Evolutionary conservation across 30 jellyfish, hydroid and myxozoan species (phyloP).

Genomic region (Pseudorhiza aurosa): DNA sequence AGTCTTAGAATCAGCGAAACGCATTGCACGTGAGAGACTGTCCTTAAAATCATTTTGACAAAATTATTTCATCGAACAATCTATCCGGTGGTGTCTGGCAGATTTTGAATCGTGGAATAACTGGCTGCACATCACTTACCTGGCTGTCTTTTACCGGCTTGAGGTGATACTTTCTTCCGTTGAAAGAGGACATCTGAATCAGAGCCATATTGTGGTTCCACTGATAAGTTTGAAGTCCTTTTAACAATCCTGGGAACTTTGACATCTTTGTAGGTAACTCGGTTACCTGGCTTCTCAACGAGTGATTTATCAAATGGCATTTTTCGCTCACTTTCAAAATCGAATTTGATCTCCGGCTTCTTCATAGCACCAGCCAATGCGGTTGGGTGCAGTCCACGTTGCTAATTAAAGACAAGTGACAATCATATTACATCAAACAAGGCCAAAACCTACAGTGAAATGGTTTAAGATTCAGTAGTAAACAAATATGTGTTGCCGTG

Average conservation of each 20-base stretch:
- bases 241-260: conserved; percentile 66
- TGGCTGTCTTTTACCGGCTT: conserved; percentile 31
- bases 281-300: conserved; percentile 38
- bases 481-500: too few relatives aligned
- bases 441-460: too few relatives aligned
- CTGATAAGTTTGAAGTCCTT: conserved; percentile 78
- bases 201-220: conserved; percentile 92
- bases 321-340: conserved; percentile 1
- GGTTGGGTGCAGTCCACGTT: not conserved
- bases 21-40: too few relatives aligned
- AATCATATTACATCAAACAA: too few relatives aligned
- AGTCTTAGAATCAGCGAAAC: too few relatives aligned
- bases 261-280: conserved; percentile 55
- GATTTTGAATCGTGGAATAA: too few relatives aligned
- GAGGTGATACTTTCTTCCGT: conserved; percentile 25
- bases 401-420: too few relatives aligned
- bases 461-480: too few relatives aligned
- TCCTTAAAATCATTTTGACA: too few relatives aligned
- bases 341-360: conserved; percentile 13
- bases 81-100: too few relatives aligned
- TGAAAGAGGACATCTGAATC: conserved; percentile 55
- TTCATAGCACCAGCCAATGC: conserved; percentile 9
- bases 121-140: not conserved
- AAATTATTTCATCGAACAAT: too few relatives aligned
- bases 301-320: not conserved